Evolutionary conservation across 2,888 invertebrate genomes (phyloP).

Genomic region (Cheilosia soror): DNA sequence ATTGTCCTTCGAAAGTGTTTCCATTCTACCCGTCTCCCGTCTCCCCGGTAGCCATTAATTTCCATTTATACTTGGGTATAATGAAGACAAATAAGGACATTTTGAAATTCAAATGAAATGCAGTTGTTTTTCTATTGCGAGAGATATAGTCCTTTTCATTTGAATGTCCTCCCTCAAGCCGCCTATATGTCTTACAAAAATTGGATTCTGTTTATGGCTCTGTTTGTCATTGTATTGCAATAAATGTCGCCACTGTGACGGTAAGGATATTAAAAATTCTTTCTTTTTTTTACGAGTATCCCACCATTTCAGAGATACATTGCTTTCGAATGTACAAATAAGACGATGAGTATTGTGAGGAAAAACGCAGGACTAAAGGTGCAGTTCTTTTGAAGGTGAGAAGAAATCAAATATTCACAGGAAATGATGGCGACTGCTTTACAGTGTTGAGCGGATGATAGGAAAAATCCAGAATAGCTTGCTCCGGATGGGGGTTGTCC

Average conservation of each 20-base stretch:
- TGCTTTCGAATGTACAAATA: background rate
- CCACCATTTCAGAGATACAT: background rate
- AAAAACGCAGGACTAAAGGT: background rate
- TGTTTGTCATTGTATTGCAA: constrained; percentile 19
- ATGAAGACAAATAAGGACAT: constrained; percentile 64
- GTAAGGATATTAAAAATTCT: constrained; percentile 44
- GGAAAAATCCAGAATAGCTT: constrained; percentile 26
- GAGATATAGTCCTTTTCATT: background rate
- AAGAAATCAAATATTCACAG: background rate
- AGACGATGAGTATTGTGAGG: background rate
- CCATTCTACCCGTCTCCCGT: background rate
- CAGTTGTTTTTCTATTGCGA: constrained; percentile 36
- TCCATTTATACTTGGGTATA: constrained; percentile 52
- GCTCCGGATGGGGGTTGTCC: background rate
- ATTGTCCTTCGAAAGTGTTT: background rate
- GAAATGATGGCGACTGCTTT: constrained; percentile 40
- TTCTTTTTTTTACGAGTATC: background rate
- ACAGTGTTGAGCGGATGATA: constrained; percentile 39
- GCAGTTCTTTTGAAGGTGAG: background rate
- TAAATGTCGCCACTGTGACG: constrained; percentile 53
- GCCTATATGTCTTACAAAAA: background rate
- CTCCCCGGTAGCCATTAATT: constrained; percentile 34
- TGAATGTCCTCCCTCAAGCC: background rate
- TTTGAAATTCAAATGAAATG: constrained; percentile 68
- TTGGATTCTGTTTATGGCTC: background rate